Base-by-base conservation (phyloP, 2,888 invertebrate genomes). In the Pandemis cinnamomeana region DNA sequence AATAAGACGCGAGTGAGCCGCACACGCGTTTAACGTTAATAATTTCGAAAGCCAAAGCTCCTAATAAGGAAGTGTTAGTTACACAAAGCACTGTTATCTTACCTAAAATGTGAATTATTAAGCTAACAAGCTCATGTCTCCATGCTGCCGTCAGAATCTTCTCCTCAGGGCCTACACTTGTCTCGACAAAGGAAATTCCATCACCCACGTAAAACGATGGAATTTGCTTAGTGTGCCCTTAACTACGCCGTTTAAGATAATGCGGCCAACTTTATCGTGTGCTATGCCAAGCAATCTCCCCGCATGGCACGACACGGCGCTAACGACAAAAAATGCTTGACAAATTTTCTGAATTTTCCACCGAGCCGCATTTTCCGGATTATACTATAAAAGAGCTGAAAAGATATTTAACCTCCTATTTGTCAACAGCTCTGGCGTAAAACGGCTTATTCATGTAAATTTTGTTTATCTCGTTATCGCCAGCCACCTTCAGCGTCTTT, bases 181-280 rank as follows among this genome's bases (percentile, higher is more conserved):
- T 80, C 77, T 77, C 80, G 77, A 80, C 77, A 80, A 78, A 78
- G 78, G 80, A 81, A 80, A 82, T 84, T 81, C 83, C 78, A 75
- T 76, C 79, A 78, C 80, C 77, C 71, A 79, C 71, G 77, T 76
- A 41, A 78, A 77, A 78, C 76, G 78, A 77, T 27, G 78, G 80
- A 78, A 80, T 81, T 75, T 77, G 75, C 72, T 78, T 71, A 77
- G 76, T 72, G 71, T 76, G 71, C 79, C 77, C 72, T 75, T 78
- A 78, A 67, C 70, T 67, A 71, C 61, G 46, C 55, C 67, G 66
- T 74, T 74, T 74, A 70, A 58, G 70, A 71, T 74, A 74, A 74
- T 71, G 70, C 75, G 75, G 60, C 64, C 75, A 67, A 48, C 67
- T 67, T 76, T 77, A 72, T 72, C 55, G 60, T 44, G 53, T 44